Percentiles rank a stretch among this genome's conserved stretches.
These are phyloP conservation scores for Anseranas semipalmata DNA, from an alignment of 2,113 vertebrate genomes.

Conservation along the genomic window DNA sequence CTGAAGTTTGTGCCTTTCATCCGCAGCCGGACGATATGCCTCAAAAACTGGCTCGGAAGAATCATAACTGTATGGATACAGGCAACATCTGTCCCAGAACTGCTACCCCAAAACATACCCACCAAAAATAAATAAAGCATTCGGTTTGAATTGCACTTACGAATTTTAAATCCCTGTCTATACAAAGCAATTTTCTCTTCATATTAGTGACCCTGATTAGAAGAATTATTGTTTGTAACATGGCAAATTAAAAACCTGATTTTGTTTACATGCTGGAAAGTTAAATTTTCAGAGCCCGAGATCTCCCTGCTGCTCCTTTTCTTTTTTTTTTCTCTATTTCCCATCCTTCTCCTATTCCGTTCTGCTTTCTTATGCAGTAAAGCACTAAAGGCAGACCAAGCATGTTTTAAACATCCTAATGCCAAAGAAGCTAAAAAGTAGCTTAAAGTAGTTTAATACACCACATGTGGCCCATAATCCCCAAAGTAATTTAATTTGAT, in stretches of 20 bases:
- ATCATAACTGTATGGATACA: not conserved
- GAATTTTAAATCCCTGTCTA: not conserved
- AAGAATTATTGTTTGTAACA: not conserved
- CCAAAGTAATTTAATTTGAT: slow-evolving; percentile 33
- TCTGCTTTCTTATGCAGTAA: not conserved
- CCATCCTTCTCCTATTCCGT: not conserved
- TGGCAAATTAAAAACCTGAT: not conserved
- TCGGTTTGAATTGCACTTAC: not conserved
- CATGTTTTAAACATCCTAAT: not conserved
- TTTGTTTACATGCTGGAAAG: not conserved
- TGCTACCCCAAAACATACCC: not conserved
- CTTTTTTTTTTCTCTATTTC: not conserved
- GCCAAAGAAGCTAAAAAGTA: slow-evolving; percentile 36
- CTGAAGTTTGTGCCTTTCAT: not conserved
- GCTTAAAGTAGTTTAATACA: not conserved
- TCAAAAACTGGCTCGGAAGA: not conserved
- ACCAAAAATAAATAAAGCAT: not conserved
- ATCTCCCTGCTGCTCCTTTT: not conserved
- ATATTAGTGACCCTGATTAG: not conserved
- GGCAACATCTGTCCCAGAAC: not conserved
- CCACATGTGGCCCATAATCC: not conserved
- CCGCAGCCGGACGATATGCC: not conserved
- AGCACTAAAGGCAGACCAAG: not conserved
- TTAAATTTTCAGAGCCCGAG: not conserved
- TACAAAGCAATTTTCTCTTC: not conserved